Evolutionary conservation across 2,113 vertebrate species (phyloP), one percentile per base, ranked within the genome.

Genomic region (Suncus etruscus): DNA sequence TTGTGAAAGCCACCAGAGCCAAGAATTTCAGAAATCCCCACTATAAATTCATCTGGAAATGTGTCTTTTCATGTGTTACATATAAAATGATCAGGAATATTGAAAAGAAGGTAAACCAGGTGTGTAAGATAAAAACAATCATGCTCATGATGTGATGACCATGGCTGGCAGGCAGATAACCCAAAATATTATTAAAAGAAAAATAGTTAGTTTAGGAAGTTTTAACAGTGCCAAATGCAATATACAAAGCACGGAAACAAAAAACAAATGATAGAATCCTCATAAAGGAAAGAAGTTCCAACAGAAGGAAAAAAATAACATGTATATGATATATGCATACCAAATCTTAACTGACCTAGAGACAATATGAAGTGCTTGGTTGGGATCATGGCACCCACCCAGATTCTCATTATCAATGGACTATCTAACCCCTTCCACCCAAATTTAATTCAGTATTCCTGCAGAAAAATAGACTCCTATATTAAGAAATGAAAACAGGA

Each of bases 401-500:
- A 95, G 84, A 95, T 94, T 83, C 91, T 94, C 91, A 86, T 93
- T 68, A 29, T 83, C 94, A 95, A 87, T 4, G 69, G 91, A 95
- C 95, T 95, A 86, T 82, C 92, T 97, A 95, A 95, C 68, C 92
- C 95, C 95, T 95, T 95, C 96, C 96, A 93, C 97, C 97, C 97
- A 96, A 94, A 61, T 91, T 96, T 88, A 95, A 70, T 92, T 92
- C 76, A 45, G 20, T 92, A 96, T 96, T 97, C 95, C 93, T 98
- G 80, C 94, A 97, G 97, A 96, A 96, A 97, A 96, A 91, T 65
- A 97, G 65, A 58, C 95, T 95, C 93, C 97, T 97, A 94, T 94
- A 95, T 96, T 97, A 96, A 87, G 97, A 98, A 98, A 98, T 97
- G 97, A 98, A 98, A 98, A 97, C 98, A 98, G 97, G 97, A 97